phyloP scores from a whole-genome alignment of 2,113 vertebrate genomes.

The Gobiocypris rarus region DNA sequence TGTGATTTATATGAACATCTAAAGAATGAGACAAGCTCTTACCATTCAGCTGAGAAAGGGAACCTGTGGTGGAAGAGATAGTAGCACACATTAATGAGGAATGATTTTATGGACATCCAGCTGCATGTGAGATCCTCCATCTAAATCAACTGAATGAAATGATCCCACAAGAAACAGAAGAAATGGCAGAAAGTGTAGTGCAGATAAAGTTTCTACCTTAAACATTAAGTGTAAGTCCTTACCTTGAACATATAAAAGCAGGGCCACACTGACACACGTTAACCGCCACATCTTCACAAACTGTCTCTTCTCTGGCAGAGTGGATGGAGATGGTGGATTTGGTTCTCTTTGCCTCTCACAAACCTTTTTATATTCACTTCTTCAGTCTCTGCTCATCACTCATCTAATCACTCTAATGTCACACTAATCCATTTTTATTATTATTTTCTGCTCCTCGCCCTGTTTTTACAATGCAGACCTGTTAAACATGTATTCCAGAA shows the following conservation, averaged over 20 bases:
- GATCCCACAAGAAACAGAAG: background rate
- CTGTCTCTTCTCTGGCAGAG: background rate
- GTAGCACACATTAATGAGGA: background rate
- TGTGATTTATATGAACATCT: background rate
- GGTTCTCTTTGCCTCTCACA: background rate
- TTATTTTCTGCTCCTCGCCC: background rate
- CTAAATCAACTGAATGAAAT: background rate
- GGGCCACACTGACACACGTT: constrained; percentile 13
- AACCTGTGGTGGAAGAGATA: constrained; percentile 17
- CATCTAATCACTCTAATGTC: background rate
- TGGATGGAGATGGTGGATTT: background rate
- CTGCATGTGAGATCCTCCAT: background rate
- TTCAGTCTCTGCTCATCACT: fast-evolving
- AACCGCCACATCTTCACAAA: constrained; percentile 27
- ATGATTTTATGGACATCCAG: background rate
- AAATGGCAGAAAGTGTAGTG: background rate
- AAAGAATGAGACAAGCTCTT: background rate
- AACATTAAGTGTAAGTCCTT: background rate
- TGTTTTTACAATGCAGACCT: background rate
- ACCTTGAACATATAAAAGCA: constrained; percentile 39
- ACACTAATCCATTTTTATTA: background rate
- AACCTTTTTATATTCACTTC: constrained; percentile 12
- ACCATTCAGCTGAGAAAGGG: constrained; percentile 31
- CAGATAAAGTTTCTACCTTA: background rate
- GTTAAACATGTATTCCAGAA: background rate